These are phyloP conservation scores for Neoaliturus tenellus DNA, from an alignment of 2,888 invertebrate genomes.

Conservation along the genomic window DNA sequence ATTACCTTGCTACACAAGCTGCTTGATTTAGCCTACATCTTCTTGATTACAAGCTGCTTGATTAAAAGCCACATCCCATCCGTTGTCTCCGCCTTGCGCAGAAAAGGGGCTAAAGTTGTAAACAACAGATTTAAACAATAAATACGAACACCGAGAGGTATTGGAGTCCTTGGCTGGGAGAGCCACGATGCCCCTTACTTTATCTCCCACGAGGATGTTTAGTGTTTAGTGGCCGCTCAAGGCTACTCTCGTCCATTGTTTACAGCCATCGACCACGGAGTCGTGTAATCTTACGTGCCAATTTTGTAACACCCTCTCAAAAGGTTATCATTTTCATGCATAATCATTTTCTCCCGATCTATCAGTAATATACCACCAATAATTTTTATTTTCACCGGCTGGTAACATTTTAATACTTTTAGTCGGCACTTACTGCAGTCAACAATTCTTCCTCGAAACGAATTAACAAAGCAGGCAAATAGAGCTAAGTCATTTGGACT, in stretches of 20 bases:
- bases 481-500: too few relatives aligned
- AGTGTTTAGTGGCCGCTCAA: constrained; percentile 2
- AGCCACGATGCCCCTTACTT: not conserved
- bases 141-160: not conserved
- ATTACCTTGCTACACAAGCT: too few relatives aligned
- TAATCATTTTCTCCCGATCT: not conserved
- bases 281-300: not conserved
- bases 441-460: too few relatives aligned
- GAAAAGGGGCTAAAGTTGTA: not conserved
- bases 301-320: not conserved
- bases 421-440: too few relatives aligned
- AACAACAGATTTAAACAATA: not conserved
- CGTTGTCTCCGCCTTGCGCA: not conserved
- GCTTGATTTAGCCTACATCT: too few relatives aligned
- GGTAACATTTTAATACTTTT: too few relatives aligned
- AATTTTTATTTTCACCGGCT: too few relatives aligned
- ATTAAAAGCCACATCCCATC: too few relatives aligned
- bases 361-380: too few relatives aligned
- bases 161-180: not conserved
- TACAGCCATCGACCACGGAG: not conserved
- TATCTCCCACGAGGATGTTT: not conserved
- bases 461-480: too few relatives aligned
- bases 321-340: not conserved
- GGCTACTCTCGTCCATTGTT: not conserved
- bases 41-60: too few relatives aligned